Conservation (phyloP, 2,113 vertebrate species). For the Nicator chloris region DNA sequence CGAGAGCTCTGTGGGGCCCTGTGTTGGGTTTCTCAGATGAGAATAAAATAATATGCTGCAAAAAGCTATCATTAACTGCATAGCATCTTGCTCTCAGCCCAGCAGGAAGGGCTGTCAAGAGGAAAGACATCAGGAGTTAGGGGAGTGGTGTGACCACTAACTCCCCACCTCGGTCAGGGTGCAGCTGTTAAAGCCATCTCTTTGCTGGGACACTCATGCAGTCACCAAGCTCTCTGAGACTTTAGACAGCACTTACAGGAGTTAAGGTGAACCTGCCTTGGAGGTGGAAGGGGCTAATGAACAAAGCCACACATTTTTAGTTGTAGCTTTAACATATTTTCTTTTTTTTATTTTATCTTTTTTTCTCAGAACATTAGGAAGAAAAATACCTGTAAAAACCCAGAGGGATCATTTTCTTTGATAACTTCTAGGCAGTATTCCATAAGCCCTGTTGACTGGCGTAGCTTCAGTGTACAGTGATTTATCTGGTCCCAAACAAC, state of each 20-base stretch:
- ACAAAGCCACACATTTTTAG: neutral
- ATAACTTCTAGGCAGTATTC: constrained; percentile 96
- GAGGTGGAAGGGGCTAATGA: neutral
- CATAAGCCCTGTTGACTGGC: constrained; percentile 98
- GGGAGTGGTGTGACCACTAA: neutral
- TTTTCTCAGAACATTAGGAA: rapidly evolving
- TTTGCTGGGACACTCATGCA: neutral
- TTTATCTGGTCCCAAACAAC: constrained; percentile 99
- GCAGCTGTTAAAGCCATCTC: neutral
- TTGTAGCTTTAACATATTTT: neutral
- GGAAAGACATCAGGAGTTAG: neutral
- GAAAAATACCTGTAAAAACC: constrained; percentile 90
- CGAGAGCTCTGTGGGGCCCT: neutral
- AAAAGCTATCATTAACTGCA: neutral
- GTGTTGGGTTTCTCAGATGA: neutral
- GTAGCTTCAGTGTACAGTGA: constrained; percentile 95
- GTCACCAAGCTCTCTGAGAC: neutral
- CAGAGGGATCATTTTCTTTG: constrained; percentile 95
- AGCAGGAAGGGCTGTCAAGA: neutral
- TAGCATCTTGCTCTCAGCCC: neutral
- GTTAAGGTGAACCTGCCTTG: neutral
- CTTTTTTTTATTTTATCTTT: neutral
- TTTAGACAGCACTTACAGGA: neutral
- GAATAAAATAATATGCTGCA: neutral
- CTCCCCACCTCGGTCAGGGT: neutral